These are phyloP conservation scores for Sebastes steindachneri DNA, from an alignment of 2,797 vertebrate genomes.

Conservation along the genomic window DNA sequence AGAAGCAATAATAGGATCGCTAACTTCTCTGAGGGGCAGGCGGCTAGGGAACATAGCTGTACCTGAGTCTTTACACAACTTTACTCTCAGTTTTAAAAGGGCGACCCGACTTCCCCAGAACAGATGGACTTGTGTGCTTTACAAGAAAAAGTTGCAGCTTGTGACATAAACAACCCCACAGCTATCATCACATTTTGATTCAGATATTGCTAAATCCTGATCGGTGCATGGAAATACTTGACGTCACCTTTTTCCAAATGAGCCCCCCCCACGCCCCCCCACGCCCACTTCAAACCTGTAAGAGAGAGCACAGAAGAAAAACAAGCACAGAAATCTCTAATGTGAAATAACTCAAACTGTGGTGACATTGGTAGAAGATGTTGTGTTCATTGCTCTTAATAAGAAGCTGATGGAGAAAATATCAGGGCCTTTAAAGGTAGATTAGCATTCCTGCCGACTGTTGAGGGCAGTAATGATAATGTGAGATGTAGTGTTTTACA, in stretches of 20 bases:
- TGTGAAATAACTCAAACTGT: no score
- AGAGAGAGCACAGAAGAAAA: neutral
- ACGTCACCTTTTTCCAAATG: neutral
- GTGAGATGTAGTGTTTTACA: neutral
- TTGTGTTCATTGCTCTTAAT: neutral
- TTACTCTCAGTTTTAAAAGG: neutral
- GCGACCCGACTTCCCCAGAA: neutral
- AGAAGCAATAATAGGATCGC: conserved; percentile 41
- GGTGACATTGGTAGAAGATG: neutral
- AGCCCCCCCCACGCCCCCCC: neutral
- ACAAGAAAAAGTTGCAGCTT: neutral
- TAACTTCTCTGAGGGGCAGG: conserved; percentile 32
- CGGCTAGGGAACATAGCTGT: conserved; percentile 15
- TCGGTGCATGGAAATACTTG: neutral
- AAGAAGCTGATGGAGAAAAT: neutral
- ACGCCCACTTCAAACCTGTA: neutral
- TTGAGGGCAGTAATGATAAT: neutral
- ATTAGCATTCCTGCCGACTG: neutral
- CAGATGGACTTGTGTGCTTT: neutral
- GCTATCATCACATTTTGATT: neutral
- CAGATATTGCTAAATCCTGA: neutral
- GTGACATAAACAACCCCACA: neutral
- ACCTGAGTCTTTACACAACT: neutral
- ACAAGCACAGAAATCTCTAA: no score
- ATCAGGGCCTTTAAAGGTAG: neutral